Evolutionary conservation across 2,888 invertebrate genomes (phyloP).

Genomic region (Lasius fuliginosus): DNA sequence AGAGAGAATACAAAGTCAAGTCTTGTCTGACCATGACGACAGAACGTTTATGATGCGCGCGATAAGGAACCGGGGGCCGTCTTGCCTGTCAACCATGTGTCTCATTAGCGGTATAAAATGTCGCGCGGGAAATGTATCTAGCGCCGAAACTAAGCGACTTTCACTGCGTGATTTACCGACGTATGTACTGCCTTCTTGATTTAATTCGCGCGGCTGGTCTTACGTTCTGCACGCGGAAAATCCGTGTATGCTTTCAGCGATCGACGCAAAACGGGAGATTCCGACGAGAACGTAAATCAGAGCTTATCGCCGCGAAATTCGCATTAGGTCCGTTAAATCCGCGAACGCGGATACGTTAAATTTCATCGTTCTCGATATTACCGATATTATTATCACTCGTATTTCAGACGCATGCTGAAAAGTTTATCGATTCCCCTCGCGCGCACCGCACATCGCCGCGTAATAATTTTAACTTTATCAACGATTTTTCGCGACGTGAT

Average conservation of each 20-base stretch:
- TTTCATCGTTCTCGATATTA: constrained; percentile 46
- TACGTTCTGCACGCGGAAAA: constrained; percentile 29
- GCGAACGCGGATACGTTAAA: constrained; percentile 48
- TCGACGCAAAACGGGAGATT: constrained; percentile 54
- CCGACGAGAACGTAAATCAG: constrained; percentile 71
- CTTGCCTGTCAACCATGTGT: constrained; percentile 77
- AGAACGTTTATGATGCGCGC: constrained; percentile 74
- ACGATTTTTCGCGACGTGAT: constrained; percentile 33
- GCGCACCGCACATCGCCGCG: not conserved
- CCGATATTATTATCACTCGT: not conserved
- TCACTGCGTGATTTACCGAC: constrained; percentile 75
- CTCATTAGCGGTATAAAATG: constrained; percentile 78
- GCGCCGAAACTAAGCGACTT: constrained; percentile 73
- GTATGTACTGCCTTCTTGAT: constrained; percentile 55
- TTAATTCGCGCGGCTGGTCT: constrained; percentile 53
- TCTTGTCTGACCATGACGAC: constrained; percentile 52
- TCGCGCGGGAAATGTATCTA: constrained; percentile 69
- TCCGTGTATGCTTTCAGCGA: constrained; percentile 38
- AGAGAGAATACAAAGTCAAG: constrained; percentile 48
- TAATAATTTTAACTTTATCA: constrained; percentile 48
- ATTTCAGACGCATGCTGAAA: constrained; percentile 20
- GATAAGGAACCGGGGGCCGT: constrained; percentile 73
- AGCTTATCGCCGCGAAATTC: constrained; percentile 52
- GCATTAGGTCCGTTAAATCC: constrained; percentile 44
- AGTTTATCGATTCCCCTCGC: constrained; percentile 30